Conservation (phyloP, 2,888 invertebrate genomes). For the Tachina lurida region DNA sequence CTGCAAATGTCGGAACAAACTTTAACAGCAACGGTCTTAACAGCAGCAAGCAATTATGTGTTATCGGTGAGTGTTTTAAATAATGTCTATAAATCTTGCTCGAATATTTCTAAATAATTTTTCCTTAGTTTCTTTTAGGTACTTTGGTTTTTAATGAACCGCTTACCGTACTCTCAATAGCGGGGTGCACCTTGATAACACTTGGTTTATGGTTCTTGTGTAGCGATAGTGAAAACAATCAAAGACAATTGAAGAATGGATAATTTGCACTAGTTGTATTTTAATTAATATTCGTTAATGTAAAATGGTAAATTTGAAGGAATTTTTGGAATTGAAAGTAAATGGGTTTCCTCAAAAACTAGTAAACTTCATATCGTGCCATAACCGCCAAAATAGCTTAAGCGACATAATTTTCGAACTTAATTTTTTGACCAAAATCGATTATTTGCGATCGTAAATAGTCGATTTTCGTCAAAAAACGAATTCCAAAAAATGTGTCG, state of each 20-base stretch:
- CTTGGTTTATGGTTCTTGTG: slow-evolving; percentile 88
- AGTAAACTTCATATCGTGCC: too few relatives aligned
- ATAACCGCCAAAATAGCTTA: too few relatives aligned
- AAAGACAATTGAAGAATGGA: slow-evolving; percentile 21
- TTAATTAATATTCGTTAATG: too few relatives aligned
- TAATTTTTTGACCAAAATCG: too few relatives aligned
- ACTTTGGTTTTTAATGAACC: slow-evolving; percentile 88
- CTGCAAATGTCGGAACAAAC: slow-evolving; percentile 84
- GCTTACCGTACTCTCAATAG: slow-evolving; percentile 88
- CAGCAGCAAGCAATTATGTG: slow-evolving; percentile 86
- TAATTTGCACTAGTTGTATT: background rate
- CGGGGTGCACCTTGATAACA: slow-evolving; percentile 88
- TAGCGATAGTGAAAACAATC: slow-evolving; percentile 72
- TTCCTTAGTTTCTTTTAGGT: slow-evolving; percentile 88
- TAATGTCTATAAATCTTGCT: background rate
- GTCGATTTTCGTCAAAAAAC: too few relatives aligned
- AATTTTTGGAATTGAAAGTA: too few relatives aligned
- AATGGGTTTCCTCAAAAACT: too few relatives aligned
- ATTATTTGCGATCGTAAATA: too few relatives aligned
- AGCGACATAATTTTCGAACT: too few relatives aligned
- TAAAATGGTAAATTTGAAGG: too few relatives aligned
- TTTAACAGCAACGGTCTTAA: slow-evolving; percentile 85
- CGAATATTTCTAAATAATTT: background rate
- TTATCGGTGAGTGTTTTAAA: slow-evolving; percentile 83
- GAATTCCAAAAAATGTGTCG: too few relatives aligned